These are phyloP conservation scores for Mastigias papua DNA, from an alignment of 30 jellyfish, hydroid and myxozoan genomes.

Conservation along the genomic window DNA sequence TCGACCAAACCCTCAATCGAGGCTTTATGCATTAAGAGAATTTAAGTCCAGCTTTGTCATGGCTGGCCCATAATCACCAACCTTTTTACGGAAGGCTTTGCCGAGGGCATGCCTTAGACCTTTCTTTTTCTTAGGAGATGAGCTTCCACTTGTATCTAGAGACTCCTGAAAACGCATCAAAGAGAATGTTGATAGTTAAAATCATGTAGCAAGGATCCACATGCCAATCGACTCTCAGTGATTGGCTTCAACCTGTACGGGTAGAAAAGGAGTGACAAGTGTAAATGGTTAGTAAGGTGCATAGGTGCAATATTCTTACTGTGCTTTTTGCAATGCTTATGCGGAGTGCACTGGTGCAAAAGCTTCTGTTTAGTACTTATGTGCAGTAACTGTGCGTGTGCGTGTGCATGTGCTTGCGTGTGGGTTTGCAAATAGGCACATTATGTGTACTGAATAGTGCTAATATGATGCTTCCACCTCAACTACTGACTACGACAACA, in stretches of 20 bases:
- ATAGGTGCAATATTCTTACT: background rate
- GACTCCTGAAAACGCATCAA: constrained; percentile 71
- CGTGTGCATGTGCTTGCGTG: background rate
- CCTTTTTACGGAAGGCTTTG: constrained; percentile 73
- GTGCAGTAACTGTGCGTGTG: background rate
- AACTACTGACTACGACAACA: no score
- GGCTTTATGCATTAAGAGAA: background rate
- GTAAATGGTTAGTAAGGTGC: background rate
- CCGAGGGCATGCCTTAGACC: constrained; percentile 71
- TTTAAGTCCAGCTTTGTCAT: background rate
- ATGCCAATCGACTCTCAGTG: background rate
- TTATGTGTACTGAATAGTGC: no score
- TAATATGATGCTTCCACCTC: no score
- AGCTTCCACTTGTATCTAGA: constrained; percentile 73
- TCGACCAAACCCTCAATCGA: background rate
- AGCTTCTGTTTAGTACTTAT: background rate
- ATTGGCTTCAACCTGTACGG: background rate
- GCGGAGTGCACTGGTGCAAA: background rate
- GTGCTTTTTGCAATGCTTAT: background rate
- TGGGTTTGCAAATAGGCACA: constrained; percentile 8
- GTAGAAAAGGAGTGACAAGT: background rate
- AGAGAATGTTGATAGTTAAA: background rate
- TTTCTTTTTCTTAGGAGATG: constrained; percentile 83
- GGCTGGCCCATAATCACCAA: constrained; percentile 35
- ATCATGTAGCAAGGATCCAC: background rate